Conservation (phyloP, 2,888 invertebrate genomes). For the Unio delphinus region DNA sequence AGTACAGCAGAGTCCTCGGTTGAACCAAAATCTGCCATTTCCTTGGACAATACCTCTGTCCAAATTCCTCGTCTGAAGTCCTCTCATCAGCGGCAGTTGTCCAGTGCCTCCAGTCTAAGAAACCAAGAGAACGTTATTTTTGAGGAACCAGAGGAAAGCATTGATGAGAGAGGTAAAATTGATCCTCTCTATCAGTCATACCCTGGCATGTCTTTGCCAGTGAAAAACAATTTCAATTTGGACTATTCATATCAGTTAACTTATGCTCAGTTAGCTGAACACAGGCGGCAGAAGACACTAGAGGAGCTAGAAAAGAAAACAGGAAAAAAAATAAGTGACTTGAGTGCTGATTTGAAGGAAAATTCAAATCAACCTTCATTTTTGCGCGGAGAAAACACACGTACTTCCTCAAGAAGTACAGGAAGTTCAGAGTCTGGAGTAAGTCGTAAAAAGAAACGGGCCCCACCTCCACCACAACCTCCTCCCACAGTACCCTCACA, state of each 20-base stretch:
- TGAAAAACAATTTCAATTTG: constrained; percentile 56
- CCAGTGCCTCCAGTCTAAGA: constrained; percentile 37
- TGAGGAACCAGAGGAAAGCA: constrained; percentile 56
- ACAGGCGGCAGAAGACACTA: constrained; percentile 50
- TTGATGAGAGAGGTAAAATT: constrained; percentile 35
- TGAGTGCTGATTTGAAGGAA: constrained; percentile 44
- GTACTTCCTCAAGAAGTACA: constrained; percentile 41
- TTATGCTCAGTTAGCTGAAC: constrained; percentile 62
- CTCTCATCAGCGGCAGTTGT: constrained; percentile 52
- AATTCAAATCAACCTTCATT: constrained; percentile 41
- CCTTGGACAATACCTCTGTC: neutral
- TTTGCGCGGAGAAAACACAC: constrained; percentile 32
- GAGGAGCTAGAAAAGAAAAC: constrained; percentile 50
- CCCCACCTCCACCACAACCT: constrained; percentile 52
- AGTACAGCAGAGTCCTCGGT: neutral
- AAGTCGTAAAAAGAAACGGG: constrained; percentile 57
- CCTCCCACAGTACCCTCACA: constrained; percentile 27
- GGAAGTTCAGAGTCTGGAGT: constrained; percentile 43
- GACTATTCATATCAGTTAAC: constrained; percentile 59
- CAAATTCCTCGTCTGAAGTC: constrained; percentile 23
- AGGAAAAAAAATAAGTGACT: constrained; percentile 48
- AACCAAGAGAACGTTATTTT: constrained; percentile 48
- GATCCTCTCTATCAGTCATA: constrained; percentile 47
- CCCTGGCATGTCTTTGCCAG: constrained; percentile 53
- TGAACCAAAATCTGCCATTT: neutral